Evolutionary conservation across 2,888 invertebrate genomes (phyloP).

Genomic region (Drosophila vallismaia): DNA sequence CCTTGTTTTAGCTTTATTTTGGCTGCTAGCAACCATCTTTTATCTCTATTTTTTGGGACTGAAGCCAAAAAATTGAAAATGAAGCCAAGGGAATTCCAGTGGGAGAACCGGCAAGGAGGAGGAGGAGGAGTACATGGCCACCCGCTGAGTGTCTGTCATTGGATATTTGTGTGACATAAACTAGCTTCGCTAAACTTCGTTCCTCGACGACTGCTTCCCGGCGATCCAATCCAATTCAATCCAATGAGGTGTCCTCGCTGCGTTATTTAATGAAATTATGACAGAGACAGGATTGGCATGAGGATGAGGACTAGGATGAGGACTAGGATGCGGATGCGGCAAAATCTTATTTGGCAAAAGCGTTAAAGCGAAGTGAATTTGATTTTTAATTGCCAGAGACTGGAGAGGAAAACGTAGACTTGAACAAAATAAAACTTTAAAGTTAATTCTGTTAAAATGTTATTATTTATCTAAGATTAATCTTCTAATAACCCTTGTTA

Average conservation of each 20-base stretch:
- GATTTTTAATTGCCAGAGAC: slow-evolving; percentile 69
- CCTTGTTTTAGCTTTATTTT: slow-evolving; percentile 19
- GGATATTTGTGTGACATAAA: slow-evolving; percentile 76
- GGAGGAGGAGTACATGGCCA: not conserved
- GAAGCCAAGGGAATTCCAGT: slow-evolving; percentile 73
- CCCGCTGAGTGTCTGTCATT: slow-evolving; percentile 57
- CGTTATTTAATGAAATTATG: slow-evolving; percentile 72
- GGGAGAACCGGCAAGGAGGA: slow-evolving; percentile 2
- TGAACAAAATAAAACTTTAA: slow-evolving; percentile 4
- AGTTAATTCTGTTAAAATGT: not conserved
- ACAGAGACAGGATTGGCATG: slow-evolving; percentile 26
- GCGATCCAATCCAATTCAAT: slow-evolving; percentile 14
- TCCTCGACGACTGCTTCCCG: not conserved
- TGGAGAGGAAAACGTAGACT: slow-evolving; percentile 18
- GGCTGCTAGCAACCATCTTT: slow-evolving; percentile 5
- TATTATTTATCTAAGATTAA: not conserved
- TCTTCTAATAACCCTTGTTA: no score
- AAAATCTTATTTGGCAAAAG: slow-evolving; percentile 67
- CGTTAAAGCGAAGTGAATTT: slow-evolving; percentile 68
- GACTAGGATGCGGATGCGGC: not conserved
- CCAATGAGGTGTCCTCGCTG: slow-evolving; percentile 50
- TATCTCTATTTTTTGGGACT: slow-evolving; percentile 55
- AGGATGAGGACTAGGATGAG: not conserved
- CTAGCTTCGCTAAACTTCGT: slow-evolving; percentile 51
- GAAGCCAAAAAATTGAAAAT: slow-evolving; percentile 75